Percentiles rank a stretch among this genome's conserved stretches.
Conservation (phyloP, 2,888 invertebrate species). For the Drosophila borealis region DNA sequence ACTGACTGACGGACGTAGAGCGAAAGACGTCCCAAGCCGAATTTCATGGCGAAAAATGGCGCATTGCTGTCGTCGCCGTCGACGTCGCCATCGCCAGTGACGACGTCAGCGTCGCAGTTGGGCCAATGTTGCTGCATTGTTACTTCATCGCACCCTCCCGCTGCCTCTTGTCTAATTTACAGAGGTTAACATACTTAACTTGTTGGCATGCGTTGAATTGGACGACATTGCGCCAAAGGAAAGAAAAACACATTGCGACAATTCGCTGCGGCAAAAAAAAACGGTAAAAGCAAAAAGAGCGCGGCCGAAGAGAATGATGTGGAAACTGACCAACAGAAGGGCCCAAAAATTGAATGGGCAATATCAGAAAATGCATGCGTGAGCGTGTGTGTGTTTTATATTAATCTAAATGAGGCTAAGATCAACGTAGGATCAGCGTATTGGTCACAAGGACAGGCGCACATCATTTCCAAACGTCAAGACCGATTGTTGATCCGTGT, state of each 20-base stretch:
- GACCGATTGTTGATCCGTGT: slow-evolving; percentile 1
- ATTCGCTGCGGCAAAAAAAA: slow-evolving; percentile 72
- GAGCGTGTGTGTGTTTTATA: background rate
- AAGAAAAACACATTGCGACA: slow-evolving; percentile 66
- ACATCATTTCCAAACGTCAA: background rate
- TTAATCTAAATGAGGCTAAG: background rate
- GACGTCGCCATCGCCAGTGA: slow-evolving; percentile 42
- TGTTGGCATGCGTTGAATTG: slow-evolving; percentile 75
- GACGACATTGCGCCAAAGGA: slow-evolving; percentile 65
- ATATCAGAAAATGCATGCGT: background rate
- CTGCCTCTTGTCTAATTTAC: slow-evolving; percentile 63
- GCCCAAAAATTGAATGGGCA: slow-evolving; percentile 13
- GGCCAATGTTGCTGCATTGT: slow-evolving; percentile 71
- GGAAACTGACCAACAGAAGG: slow-evolving; percentile 31
- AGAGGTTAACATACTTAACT: slow-evolving; percentile 77
- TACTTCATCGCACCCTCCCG: slow-evolving; percentile 62
- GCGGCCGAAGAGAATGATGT: slow-evolving; percentile 7
- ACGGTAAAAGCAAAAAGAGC: slow-evolving; percentile 31
- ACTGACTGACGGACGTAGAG: slow-evolving; percentile 28
- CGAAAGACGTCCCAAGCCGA: slow-evolving; percentile 58
- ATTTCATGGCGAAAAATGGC: slow-evolving; percentile 81
- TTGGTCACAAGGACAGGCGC: background rate
- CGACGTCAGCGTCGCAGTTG: slow-evolving; percentile 42
- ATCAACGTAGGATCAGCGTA: background rate
- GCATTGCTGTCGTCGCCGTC: slow-evolving; percentile 81